Percentiles rank a stretch among this genome's conserved stretches.
These are phyloP conservation scores for Callocephalon fimbriatum DNA, from an alignment of 2,113 vertebrate genomes.

Conservation along the genomic window DNA sequence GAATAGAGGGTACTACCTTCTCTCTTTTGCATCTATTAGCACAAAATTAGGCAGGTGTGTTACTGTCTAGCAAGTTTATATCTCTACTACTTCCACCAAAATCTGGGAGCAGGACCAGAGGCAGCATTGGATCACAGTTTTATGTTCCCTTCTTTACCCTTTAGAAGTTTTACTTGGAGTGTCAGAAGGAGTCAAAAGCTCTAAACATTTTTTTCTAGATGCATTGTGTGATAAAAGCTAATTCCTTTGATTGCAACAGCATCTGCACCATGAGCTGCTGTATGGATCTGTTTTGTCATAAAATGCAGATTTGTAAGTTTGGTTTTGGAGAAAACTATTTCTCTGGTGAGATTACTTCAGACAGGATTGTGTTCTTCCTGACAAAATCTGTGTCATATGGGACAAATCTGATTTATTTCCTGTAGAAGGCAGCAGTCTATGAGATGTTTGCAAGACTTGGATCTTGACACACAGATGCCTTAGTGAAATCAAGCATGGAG, in stretches of 20 bases:
- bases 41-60: background rate
- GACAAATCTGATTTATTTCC: background rate
- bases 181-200: background rate
- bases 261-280: background rate
- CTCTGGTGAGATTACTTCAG: background rate
- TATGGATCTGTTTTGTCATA: background rate
- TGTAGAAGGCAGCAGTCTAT: background rate
- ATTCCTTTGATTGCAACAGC: background rate
- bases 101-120: background rate
- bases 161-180: background rate
- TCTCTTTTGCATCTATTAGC: background rate
- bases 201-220: background rate
- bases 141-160: background rate
- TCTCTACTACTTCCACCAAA: background rate
- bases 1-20: fast-evolving
- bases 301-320: background rate
- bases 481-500: background rate
- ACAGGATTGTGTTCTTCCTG: background rate
- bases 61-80: background rate
- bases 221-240: background rate
- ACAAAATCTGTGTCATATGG: background rate
- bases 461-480: background rate
- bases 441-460: background rate
- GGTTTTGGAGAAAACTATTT: background rate
- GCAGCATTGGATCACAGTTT: background rate